Base-by-base conservation (phyloP, 92 coral and sea anemone species). In the Palythoa heliodiscus region DNA sequence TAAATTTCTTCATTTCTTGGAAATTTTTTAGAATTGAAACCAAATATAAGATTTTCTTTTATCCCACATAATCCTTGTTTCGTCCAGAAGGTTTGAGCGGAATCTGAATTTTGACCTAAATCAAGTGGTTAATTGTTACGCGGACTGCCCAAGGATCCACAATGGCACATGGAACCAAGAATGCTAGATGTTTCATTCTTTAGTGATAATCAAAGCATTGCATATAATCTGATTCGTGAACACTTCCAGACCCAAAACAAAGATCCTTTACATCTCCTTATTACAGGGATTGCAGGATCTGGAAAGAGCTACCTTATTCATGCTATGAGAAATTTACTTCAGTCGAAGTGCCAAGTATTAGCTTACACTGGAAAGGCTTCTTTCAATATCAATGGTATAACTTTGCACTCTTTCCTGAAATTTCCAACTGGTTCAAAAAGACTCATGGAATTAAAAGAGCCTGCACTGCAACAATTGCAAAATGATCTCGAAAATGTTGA, bases 251-350 rank as follows among this genome's bases (percentile, higher is more conserved):
- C 6, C 75, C 50, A 70, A 52, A 54, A 54, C 61, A 54, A 82
- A 70, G 76, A 67, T 24, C 76, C 86, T 68, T 15, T 82, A 82
- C 64, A 39, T 66, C 77, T 82, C 76, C 75, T 82, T 55, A 68
- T 85, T 85, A 74, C 61, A 85, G 88, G 88, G 14, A 74, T 85
- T 60, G 88, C 88, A 54, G 61, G 10, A 54, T 54, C 61, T 54
- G 60, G 60, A 12, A 54, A 54, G 60, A 54, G 4, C 61, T 54
- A 54, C 10, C 0, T 54, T 54, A 54, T 54, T 3, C 4, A 54
- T 54, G 61, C 4, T 16, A 54, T 1, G 3, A 54, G 61, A 54
- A 54, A 54, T 3, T 54, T 54, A 54, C 61, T 11, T 54, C 61
- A 54, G 10, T 1, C 3, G 10, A 54, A 54, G 10, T 54, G 61